Evolutionary conservation across 2,113 vertebrate species (phyloP).

Genomic region (Mesitornis unicolor): DNA sequence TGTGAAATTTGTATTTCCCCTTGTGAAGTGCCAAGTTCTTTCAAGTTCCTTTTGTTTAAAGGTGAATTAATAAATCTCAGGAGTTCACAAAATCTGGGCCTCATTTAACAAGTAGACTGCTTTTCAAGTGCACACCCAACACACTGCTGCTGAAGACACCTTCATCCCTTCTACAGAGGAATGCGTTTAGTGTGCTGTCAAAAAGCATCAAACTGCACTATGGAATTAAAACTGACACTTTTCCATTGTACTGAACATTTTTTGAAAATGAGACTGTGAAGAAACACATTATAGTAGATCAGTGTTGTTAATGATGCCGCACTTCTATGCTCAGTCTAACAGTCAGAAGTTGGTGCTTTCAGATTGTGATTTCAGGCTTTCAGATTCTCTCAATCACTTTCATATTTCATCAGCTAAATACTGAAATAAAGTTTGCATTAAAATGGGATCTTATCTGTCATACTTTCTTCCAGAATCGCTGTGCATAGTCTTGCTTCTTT

Average conservation of each 20-base stretch:
- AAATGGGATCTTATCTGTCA: not conserved
- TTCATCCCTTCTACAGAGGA: not conserved
- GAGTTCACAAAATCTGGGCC: not conserved
- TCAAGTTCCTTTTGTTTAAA: not conserved
- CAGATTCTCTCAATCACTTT: not conserved
- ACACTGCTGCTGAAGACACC: not conserved
- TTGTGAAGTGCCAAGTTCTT: not conserved
- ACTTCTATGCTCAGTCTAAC: not conserved
- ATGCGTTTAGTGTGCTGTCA: not conserved
- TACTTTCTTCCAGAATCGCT: not conserved
- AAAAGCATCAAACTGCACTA: not conserved
- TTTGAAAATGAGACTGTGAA: not conserved
- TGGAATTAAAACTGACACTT: not conserved
- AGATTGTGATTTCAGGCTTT: too few relatives aligned
- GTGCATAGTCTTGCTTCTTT: not conserved
- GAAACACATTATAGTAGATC: not conserved
- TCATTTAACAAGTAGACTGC: not conserved
- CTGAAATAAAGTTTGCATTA: not conserved
- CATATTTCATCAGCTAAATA: not conserved
- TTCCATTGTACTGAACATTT: not conserved
- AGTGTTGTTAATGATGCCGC: not conserved
- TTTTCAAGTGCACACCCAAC: not conserved
- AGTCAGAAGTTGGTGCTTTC: not conserved
- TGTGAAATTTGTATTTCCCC: slow-evolving; percentile 12
- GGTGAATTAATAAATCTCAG: not conserved